Percentiles rank a stretch among this genome's conserved stretches.
Conservation (phyloP, 1,140 invertebrate species). For the Trachymyrmex cornetzi region DNA sequence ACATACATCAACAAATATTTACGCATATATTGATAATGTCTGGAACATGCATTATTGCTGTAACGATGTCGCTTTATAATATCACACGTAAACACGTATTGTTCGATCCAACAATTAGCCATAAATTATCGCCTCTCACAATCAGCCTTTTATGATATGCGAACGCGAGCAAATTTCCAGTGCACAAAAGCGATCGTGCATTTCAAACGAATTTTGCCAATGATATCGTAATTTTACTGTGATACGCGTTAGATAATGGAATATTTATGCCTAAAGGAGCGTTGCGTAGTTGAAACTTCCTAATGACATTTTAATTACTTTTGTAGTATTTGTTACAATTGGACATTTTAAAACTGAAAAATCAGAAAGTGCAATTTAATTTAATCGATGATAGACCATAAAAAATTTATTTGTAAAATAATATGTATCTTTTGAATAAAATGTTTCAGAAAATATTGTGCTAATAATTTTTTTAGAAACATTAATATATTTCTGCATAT, state of each 20-base stretch:
- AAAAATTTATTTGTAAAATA: background rate
- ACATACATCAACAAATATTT: slow-evolving; percentile 49
- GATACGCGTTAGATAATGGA: background rate
- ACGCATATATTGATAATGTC: slow-evolving; percentile 35
- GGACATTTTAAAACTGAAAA: background rate
- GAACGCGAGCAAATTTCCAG: slow-evolving; percentile 19
- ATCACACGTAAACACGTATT: slow-evolving; percentile 52
- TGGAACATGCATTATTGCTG: slow-evolving; percentile 35
- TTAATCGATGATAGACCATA: background rate
- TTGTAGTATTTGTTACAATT: background rate
- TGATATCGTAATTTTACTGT: slow-evolving; percentile 9
- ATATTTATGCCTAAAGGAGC: background rate
- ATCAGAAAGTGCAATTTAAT: background rate
- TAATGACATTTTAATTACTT: background rate
- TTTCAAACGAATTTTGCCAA: slow-evolving; percentile 38
- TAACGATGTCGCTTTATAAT: slow-evolving; percentile 54
- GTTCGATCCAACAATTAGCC: slow-evolving; percentile 50
- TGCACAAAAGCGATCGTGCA: background rate
- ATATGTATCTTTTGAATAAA: background rate
- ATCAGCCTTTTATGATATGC: slow-evolving; percentile 47
- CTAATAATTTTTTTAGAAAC: background rate
- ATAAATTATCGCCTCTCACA: slow-evolving; percentile 52
- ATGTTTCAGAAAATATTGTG: slow-evolving; percentile 13
- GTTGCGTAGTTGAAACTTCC: background rate
- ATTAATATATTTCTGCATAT: background rate